Conservation (phyloP, 1,140 invertebrate species). For the Subanguina moxae region DNA sequence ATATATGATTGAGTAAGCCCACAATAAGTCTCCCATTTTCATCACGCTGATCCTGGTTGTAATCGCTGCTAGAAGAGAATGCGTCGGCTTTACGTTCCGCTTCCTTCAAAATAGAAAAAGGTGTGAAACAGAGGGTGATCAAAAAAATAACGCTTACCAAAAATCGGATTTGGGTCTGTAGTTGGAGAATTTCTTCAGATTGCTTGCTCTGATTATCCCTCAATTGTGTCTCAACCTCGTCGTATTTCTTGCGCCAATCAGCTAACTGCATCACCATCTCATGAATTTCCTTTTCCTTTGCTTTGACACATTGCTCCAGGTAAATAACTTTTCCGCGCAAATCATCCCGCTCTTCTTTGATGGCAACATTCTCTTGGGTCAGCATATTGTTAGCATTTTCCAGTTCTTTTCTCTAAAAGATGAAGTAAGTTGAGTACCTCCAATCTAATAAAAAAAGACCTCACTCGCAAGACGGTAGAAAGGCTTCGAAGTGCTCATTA, state of each 20-base stretch:
- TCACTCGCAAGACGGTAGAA: constrained; percentile 1
- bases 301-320: not conserved
- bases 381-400: not conserved
- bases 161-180: not conserved
- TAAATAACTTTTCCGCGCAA: not conserved
- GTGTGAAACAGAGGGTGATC: not conserved
- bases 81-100: too few relatives aligned
- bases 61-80: too few relatives aligned
- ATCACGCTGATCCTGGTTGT: too few relatives aligned
- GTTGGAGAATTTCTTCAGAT: not conserved
- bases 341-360: constrained; percentile 1
- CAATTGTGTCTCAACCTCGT: not conserved
- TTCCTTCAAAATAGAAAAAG: too few relatives aligned
- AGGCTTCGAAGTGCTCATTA: constrained; percentile 3
- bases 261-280: not conserved
- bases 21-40: too few relatives aligned
- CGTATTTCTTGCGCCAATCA: not conserved
- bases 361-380: not conserved
- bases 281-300: constrained; percentile 8
- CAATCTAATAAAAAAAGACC: not conserved
- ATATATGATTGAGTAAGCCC: too few relatives aligned
- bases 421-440: not conserved
- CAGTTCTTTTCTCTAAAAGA: constrained; percentile 3
- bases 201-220: not conserved
- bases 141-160: not conserved